phyloP scores from a whole-genome alignment of 1,140 invertebrate species.

The Oscheius sp. region DNA sequence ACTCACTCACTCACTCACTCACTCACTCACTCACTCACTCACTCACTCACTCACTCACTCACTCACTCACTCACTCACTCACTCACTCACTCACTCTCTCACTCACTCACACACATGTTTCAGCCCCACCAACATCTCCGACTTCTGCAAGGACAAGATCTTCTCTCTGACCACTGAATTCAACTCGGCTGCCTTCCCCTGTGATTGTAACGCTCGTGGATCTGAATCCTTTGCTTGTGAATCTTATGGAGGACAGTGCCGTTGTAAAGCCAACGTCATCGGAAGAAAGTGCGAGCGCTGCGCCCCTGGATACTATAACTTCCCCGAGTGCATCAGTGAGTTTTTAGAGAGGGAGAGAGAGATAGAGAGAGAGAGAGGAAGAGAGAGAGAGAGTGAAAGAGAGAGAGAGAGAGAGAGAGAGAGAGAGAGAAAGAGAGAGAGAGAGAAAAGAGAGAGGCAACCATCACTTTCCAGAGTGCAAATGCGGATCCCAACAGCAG shows the following conservation, averaged over 20 bases:
- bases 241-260: constrained; percentile 90
- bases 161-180: constrained; percentile 91
- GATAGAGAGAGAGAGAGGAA: too few species aligned
- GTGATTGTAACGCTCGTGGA: constrained; percentile 84
- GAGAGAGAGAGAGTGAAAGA: too few species aligned
- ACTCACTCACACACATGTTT: constrained; percentile 20
- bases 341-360: too few species aligned
- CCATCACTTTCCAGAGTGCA: constrained; percentile 63
- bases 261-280: constrained; percentile 87
- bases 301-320: constrained; percentile 86
- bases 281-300: constrained; percentile 85
- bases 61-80: too few species aligned
- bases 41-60: neutral
- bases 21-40: constrained; percentile 1
- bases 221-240: constrained; percentile 81
- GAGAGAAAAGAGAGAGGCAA: constrained; percentile 32
- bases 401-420: too few species aligned
- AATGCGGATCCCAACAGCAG: constrained; percentile 56
- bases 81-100: constrained; percentile 12
- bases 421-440: too few species aligned
- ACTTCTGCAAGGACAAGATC: constrained; percentile 81
- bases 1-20: neutral
- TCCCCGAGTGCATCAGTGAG: constrained; percentile 76
- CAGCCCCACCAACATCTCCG: constrained; percentile 47
- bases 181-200: constrained; percentile 84